These are phyloP conservation scores for Nycticryphes semicollaris DNA, from an alignment of 2,113 vertebrate genomes.

Conservation along the genomic window DNA sequence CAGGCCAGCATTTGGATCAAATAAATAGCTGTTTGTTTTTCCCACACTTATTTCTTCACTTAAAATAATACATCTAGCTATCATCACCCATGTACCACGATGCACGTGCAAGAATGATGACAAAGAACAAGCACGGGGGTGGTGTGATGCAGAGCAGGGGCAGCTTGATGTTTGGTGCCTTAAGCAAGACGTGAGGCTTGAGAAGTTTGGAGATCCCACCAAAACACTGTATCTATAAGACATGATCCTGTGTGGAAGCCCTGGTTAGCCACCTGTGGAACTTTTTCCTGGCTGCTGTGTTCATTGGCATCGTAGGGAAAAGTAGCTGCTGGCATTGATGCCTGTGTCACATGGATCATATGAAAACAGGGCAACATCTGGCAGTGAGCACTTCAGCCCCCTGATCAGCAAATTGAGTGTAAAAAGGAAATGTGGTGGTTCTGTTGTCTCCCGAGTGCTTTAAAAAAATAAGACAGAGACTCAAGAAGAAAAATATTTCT, in stretches of 20 bases:
- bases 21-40: not conserved
- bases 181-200: not conserved
- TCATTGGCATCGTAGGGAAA: not conserved
- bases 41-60: not conserved
- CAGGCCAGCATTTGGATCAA: not conserved
- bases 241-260: not conserved
- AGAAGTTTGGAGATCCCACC: not conserved
- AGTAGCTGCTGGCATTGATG: not conserved
- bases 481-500: slow-evolving; percentile 39
- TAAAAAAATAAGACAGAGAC: not conserved
- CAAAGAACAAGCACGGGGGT: slow-evolving; percentile 1
- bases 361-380: slow-evolving; percentile 48
- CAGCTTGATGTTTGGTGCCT: not conserved
- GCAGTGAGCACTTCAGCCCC: not conserved
- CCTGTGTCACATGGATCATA: not conserved
- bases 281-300: not conserved
- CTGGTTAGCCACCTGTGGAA: not conserved
- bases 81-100: not conserved
- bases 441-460: slow-evolving; percentile 12
- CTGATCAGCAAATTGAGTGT: not conserved
- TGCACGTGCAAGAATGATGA: not conserved
- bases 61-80: not conserved
- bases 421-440: slow-evolving; percentile 18
- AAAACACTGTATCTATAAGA: not conserved
- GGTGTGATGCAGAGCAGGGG: not conserved